A percentile compares a stretch with the other conserved stretches of the same genome.
Evolutionary conservation across 2,113 vertebrate species (phyloP).

Genomic region (Hypocryptadius cinnamomeus): DNA sequence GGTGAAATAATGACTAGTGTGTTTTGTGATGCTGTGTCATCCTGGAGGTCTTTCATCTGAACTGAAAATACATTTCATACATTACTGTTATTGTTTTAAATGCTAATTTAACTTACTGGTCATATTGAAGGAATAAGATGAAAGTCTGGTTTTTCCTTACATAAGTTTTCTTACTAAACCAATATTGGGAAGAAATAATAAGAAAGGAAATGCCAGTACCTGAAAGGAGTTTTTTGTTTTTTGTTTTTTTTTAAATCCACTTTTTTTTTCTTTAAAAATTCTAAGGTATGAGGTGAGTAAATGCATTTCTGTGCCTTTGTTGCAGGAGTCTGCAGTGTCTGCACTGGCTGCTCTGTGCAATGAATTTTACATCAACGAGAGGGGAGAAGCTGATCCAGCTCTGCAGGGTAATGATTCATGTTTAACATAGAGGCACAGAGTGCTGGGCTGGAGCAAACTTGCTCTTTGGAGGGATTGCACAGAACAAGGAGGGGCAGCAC

Average conservation of each 20-base stretch:
- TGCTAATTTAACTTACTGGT: background rate
- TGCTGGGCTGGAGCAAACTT: background rate
- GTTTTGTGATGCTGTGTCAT: background rate
- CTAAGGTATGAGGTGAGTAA: background rate
- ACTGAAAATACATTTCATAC: background rate
- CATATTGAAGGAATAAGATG: background rate
- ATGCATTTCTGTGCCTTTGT: background rate
- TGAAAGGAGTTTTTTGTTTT: background rate
- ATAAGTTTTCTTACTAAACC: background rate
- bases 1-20: background rate
- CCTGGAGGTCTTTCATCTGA: background rate
- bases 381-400: slow-evolving; percentile 66
- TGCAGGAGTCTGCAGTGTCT: slow-evolving; percentile 76
- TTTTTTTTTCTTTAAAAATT: background rate
- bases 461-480: background rate
- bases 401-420: slow-evolving; percentile 76
- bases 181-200: background rate
- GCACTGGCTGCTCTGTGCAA: slow-evolving; percentile 82
- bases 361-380: slow-evolving; percentile 73
- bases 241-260: background rate
- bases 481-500: background rate
- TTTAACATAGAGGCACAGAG: background rate
- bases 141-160: background rate
- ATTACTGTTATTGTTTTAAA: background rate
- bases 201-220: background rate